Percentiles rank a stretch among this genome's conserved stretches.
phyloP scores from a whole-genome alignment of 2,113 vertebrate genomes.

The Oncorhynchus keta region DNA sequence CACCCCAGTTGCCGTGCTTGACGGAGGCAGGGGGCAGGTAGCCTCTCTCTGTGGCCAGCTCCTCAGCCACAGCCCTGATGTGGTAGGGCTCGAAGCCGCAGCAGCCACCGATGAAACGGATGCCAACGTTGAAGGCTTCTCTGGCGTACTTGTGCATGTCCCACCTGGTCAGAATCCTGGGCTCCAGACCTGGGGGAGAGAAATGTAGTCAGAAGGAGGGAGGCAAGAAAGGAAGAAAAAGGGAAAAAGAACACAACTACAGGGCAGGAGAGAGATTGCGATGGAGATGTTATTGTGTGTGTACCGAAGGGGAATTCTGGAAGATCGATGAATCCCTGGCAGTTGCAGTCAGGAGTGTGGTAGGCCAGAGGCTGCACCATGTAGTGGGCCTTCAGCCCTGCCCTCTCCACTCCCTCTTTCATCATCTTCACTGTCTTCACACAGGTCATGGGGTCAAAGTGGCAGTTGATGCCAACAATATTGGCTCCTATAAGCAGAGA shows the following conservation, averaged over 20 bases:
- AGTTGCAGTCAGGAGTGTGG: conserved; percentile 92
- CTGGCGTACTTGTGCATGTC: conserved; percentile 93
- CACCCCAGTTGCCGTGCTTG: conserved; percentile 92
- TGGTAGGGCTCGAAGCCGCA: conserved; percentile 98
- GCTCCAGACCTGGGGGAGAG: conserved; percentile 81
- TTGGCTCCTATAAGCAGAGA: conserved; percentile 79
- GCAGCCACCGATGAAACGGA: conserved; percentile 91
- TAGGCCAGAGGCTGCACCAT: conserved; percentile 92
- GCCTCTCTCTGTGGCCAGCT: conserved; percentile 85
- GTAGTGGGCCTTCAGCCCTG: conserved; percentile 86
- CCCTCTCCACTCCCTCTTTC: conserved; percentile 89
- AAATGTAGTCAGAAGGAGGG: not conserved
- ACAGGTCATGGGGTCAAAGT: conserved; percentile 90
- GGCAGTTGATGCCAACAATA: conserved; percentile 93
- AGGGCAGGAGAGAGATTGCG: too few species aligned
- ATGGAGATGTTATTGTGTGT: not conserved
- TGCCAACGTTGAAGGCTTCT: conserved; percentile 85
- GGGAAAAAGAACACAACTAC: not conserved
- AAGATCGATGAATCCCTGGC: conserved; percentile 95
- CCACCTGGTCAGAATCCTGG: conserved; percentile 89
- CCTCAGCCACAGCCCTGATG: conserved; percentile 87
- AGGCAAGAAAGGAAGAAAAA: not conserved
- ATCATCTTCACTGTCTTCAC: conserved; percentile 88
- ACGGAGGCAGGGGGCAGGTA: conserved; percentile 84
- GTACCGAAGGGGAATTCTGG: conserved; percentile 95